Percentiles rank a stretch among this genome's conserved stretches.
These are phyloP conservation scores for Scolopax mira DNA, from an alignment of 2,113 vertebrate genomes.

Conservation along the genomic window DNA sequence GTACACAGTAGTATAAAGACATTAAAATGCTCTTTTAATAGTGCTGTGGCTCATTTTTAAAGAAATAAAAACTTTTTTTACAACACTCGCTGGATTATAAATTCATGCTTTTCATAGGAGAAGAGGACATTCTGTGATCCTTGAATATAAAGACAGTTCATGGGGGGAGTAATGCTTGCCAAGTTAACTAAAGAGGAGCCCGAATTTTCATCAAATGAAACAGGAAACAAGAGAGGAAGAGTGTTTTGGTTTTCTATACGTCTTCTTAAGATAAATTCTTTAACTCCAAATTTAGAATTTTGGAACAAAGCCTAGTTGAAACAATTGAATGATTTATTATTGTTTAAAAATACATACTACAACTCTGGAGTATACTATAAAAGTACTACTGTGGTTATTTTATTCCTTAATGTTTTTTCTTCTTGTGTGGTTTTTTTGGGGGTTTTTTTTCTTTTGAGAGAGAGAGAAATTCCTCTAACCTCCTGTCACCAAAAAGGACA, in stretches of 20 bases:
- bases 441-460: neutral
- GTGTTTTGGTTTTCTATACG: neutral
- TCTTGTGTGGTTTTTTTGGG: too few species aligned
- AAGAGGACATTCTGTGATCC: neutral
- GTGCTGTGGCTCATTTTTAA: neutral
- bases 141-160: neutral
- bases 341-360: conserved; percentile 36
- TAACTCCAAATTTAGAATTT: conserved; percentile 9
- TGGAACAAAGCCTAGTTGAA: conserved; percentile 27
- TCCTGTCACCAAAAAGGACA: neutral
- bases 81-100: neutral
- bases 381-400: neutral
- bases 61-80: neutral
- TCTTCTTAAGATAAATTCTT: neutral
- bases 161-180: neutral
- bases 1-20: neutral
- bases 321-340: conserved; percentile 31
- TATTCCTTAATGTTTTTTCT: neutral
- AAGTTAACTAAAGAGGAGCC: neutral
- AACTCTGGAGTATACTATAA: neutral
- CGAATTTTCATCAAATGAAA: neutral
- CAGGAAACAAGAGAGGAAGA: conserved; percentile 13
- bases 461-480: neutral
- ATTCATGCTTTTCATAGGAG: neutral
- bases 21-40: neutral